A percentile compares a stretch with the other conserved stretches of the same genome.
These are phyloP conservation scores for Malurus cyaneus DNA, from an alignment of 2,113 vertebrate genomes.

Conservation along the genomic window DNA sequence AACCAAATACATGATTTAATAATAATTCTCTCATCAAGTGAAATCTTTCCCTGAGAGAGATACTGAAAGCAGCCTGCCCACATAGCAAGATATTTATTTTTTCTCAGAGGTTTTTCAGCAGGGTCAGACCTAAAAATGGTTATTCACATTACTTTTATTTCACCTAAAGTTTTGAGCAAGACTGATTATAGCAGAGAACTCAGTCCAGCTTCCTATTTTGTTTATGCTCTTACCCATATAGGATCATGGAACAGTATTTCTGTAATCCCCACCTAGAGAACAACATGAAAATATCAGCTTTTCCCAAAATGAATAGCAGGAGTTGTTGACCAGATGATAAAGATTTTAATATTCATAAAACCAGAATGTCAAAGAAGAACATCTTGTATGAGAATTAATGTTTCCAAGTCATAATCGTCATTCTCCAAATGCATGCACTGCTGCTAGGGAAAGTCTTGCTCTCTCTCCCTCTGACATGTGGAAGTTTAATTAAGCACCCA, in stretches of 20 bases:
- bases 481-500: conserved; percentile 23
- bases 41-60: conserved; percentile 18
- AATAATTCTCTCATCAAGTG: conserved; percentile 57
- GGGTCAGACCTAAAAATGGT: neutral
- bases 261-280: neutral
- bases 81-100: conserved; percentile 18
- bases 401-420: conserved; percentile 3
- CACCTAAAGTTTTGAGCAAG: neutral
- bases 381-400: conserved; percentile 47
- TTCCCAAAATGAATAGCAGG: neutral
- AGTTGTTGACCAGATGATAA: conserved; percentile 56
- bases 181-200: neutral
- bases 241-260: neutral
- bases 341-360: conserved; percentile 58
- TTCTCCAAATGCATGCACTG: neutral
- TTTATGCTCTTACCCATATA: neutral
- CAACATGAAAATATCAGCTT: neutral
- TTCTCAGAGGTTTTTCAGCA: neutral
- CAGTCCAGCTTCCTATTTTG: neutral
- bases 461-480: neutral
- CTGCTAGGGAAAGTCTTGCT: neutral
- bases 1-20: conserved; percentile 45
- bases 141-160: neutral
- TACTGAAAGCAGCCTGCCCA: conserved; percentile 31
- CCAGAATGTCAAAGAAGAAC: conserved; percentile 46